Evolutionary conservation across 2,888 invertebrate species (phyloP).

Genomic region (Macrophya annulata): DNA sequence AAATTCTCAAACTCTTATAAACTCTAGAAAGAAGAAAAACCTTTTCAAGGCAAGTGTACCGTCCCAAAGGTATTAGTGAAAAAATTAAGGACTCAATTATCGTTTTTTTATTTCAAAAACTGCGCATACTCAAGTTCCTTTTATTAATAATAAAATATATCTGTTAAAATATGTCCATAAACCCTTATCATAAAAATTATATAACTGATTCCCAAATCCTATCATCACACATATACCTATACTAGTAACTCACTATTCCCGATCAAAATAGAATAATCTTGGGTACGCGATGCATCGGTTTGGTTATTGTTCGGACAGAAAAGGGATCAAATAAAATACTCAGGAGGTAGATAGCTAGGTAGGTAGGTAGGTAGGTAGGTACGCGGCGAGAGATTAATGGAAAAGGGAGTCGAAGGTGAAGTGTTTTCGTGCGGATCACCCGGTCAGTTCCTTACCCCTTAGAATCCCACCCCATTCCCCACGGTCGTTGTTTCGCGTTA

Average conservation of each 20-base stretch:
- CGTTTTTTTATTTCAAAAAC: too few species aligned
- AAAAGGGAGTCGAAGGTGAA: conserved; percentile 53
- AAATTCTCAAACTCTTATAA: too few species aligned
- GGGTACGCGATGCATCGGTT: conserved; percentile 18
- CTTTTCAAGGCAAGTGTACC: too few species aligned
- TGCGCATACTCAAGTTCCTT: too few species aligned
- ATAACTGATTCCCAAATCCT: neutral
- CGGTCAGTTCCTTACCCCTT: conserved; percentile 18
- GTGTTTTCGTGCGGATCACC: conserved; percentile 47
- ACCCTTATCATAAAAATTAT: neutral
- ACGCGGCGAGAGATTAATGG: conserved; percentile 46
- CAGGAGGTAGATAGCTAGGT: conserved; percentile 32
- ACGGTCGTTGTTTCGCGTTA: conserved; percentile 14
- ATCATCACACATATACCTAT: neutral
- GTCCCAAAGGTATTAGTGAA: too few species aligned
- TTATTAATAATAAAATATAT: too few species aligned
- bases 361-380: conserved; percentile 7
- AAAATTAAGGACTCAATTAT: too few species aligned
- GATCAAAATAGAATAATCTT: conserved; percentile 20
- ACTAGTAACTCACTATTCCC: neutral
- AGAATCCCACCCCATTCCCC: conserved; percentile 18
- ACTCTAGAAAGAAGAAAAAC: too few species aligned
- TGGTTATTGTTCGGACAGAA: conserved; percentile 42
- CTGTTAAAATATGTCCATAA: too few species aligned
- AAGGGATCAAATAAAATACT: conserved; percentile 51